Evolutionary conservation across 2,888 invertebrate species (phyloP), one percentile per base, ranked within the genome.

Genomic region (Nematopogon swammerdamellus): DNA sequence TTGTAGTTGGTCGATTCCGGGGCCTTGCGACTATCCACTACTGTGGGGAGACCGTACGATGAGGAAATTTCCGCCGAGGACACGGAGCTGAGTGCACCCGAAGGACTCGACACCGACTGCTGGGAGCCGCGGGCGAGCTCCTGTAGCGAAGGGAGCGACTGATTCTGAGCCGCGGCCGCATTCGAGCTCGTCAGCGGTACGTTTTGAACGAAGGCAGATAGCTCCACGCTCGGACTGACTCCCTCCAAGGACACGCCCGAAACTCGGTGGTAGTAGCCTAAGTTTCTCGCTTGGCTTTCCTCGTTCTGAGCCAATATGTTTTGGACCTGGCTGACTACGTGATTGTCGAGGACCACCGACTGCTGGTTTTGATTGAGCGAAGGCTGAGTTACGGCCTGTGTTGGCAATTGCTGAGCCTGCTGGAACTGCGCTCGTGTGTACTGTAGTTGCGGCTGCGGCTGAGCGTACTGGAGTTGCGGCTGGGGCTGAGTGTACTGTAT

Each of bases 401-500:
- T 36, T 36, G 4, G 36, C 3, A 36, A 36, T 14, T 36, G 36
- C n/a, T 36, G 36, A 36, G 11, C n/a, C 36, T 36, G 36, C 3
- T 36, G 8, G 36, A 36, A 56, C 46, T 60, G 62, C 2, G 58
- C 51, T 2, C 17, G 18, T 45, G 8, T 2, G 18, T 45, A 18
- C 11, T 18, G 58, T 30, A 49, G 58, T 5, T 58, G 50, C 2
- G 61, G 54, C 48, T 66, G 64, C 10, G 61, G 4, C 6, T n/a
- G 44, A 6, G 58, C 60, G 48, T 60, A 69, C 59, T 75, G 75
- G 51, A 68, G 71, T 50, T 68, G 64, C 0, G 67, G 66, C 52
- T 76, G 75, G 4, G 76, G 71, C 54, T 79, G n/a, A n/a, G 75
- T 57, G 72, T 72, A 50, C 72, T 72, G 2, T 72, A n/a, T 68